phyloP scores from a whole-genome alignment of 2,797 vertebrate species.

The Valencia hispanica region DNA sequence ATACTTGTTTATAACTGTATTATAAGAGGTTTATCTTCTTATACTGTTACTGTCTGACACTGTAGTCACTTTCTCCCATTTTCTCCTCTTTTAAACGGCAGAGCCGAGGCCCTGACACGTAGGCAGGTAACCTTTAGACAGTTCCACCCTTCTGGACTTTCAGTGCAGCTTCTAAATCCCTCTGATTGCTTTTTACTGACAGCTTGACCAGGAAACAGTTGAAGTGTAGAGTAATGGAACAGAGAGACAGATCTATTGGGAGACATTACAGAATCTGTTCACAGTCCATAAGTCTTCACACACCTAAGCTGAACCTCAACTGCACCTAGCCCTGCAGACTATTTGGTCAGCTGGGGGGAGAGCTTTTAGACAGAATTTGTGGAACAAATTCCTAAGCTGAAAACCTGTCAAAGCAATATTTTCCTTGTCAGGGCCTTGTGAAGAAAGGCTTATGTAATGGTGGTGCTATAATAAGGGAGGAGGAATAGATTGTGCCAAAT shows the following conservation, averaged over 20 bases:
- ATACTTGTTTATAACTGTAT: background rate
- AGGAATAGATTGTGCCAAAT: constrained; percentile 37
- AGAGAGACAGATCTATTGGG: background rate
- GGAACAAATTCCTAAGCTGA: constrained; percentile 54
- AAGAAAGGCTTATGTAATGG: constrained; percentile 56
- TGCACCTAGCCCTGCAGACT: constrained; percentile 16
- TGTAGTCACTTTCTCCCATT: constrained; percentile 10
- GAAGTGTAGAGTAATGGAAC: background rate
- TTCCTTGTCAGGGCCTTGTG: constrained; percentile 51
- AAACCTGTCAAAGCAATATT: constrained; percentile 50
- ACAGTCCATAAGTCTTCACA: constrained; percentile 24
- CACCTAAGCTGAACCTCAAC: constrained; percentile 30
- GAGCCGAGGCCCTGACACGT: constrained; percentile 40
- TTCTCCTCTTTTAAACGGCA: constrained; percentile 11
- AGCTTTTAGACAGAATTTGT: constrained; percentile 44
- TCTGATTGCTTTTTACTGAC: constrained; percentile 22
- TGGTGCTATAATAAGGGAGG: constrained; percentile 49
- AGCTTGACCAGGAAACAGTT: constrained; percentile 12
- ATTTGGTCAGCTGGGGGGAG: constrained; percentile 27
- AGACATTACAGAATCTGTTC: constrained; percentile 18
- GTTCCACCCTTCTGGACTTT: constrained; percentile 13
- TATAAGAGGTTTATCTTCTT: constrained; percentile 1
- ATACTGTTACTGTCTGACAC: constrained; percentile 40
- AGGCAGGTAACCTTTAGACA: constrained; percentile 63
- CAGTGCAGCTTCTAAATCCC: constrained; percentile 16